Evolutionary conservation across 2,888 invertebrate species (phyloP), one percentile per base, ranked within the genome.

Genomic region (Leptinotarsa tumamoca): DNA sequence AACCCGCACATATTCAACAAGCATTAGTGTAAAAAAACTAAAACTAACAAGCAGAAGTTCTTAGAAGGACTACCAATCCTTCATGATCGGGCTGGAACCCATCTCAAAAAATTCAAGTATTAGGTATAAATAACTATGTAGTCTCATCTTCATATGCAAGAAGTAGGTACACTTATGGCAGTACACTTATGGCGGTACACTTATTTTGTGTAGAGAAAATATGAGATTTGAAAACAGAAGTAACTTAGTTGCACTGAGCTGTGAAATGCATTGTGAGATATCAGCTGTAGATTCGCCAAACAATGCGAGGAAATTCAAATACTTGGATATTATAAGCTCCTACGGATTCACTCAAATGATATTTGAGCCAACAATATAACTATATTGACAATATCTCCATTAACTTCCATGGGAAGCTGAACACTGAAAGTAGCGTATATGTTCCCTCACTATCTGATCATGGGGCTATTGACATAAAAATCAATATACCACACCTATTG

Each of bases 191-290:
- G 21, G 18, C 10, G 21, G 56, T 56, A 71, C 56, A 54, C 27
- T 71, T 15, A 67, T 51, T 75, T 72, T 51, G 56, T 66, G 52
- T 68, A 68, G 56, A 56, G 61, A 68, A 51, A 66, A 71, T 75
- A 72, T 71, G 70, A 56, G 43, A 61, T 54, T 67, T 61, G 52
- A 27, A 17, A 27, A 27, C 27, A 61, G 61, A 27, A 27, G 17
- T 10, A 27, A 61, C 17, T 61, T 27, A 61, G 61, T 68, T 51
- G 54, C 68, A 27, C 54, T 54, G 27, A 68, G 68, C 33, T 27
- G 68, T 52, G 18, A 68, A 61, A 61, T 61, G 61, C 23, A 61
- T 15, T 61, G 61, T 61, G 61, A 61, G 61, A 61, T 61, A 17
- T 13, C 61, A 17, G 33, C 61, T 17, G 33, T 61, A 17, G 33